Percentiles rank a stretch among this genome's conserved stretches.
phyloP scores from a whole-genome alignment of 2,797 vertebrate species.

The Monodelphis domestica region DNA sequence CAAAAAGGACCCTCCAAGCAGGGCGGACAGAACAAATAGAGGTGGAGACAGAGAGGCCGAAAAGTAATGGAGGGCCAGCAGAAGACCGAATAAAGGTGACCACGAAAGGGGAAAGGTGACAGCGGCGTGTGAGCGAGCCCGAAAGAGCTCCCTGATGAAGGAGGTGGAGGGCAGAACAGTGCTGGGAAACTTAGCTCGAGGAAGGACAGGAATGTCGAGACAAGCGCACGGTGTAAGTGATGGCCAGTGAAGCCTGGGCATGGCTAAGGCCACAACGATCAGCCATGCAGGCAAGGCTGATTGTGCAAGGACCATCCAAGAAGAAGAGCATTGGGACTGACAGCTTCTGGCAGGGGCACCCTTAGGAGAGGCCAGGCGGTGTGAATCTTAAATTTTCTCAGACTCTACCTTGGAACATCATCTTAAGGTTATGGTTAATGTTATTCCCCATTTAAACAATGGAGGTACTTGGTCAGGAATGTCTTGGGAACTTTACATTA shows the following conservation, averaged over 20 bases:
- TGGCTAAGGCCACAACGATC: neutral
- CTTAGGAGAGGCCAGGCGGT: no score
- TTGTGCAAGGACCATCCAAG: accelerated
- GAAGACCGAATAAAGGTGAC: neutral
- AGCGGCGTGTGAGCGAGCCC: conserved; percentile 27
- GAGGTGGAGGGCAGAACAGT: neutral
- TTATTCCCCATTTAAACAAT: no score
- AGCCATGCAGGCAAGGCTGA: neutral
- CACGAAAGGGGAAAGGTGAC: conserved; percentile 30
- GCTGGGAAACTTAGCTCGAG: conserved; percentile 11
- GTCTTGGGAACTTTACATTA: no score
- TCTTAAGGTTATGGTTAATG: no score
- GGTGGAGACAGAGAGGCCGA: neutral
- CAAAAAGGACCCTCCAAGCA: conserved; percentile 19
- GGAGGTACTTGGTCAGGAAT: no score
- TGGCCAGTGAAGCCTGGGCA: neutral
- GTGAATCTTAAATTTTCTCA: no score
- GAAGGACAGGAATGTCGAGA: conserved; percentile 16
- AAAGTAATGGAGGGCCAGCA: neutral
- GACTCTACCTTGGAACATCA: no score
- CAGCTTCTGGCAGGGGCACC: neutral
- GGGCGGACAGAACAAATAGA: no score
- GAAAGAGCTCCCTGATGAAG: conserved; percentile 13
- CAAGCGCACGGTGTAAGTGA: neutral
- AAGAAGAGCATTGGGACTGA: accelerated